Evolutionary conservation across 2,888 invertebrate genomes (phyloP).

Genomic region (Micoletzkya japonica): DNA sequence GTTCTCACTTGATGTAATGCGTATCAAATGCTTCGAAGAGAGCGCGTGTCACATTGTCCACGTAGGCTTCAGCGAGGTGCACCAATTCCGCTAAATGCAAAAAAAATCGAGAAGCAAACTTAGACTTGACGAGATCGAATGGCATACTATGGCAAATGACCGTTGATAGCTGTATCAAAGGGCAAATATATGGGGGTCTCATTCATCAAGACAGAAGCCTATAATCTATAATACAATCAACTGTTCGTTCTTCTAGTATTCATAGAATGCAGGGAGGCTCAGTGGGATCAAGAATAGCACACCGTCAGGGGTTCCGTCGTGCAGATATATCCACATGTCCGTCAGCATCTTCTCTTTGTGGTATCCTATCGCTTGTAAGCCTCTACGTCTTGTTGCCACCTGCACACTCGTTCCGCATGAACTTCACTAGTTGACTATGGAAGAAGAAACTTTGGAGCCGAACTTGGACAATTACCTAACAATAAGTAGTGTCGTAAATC

Average conservation of each 20-base stretch:
- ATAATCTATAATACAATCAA: too few species aligned
- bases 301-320: conserved; percentile 14
- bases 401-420: not conserved
- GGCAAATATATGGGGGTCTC: not conserved
- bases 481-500: too few species aligned
- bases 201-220: not conserved
- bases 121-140: too few species aligned
- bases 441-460: not conserved
- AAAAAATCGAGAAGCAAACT: not conserved
- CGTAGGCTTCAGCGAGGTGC: conserved; percentile 49
- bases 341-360: conserved; percentile 52
- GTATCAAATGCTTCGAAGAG: conserved; percentile 64
- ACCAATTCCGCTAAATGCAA: conserved; percentile 38
- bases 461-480: not conserved
- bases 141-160: not conserved
- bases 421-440: not conserved
- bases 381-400: conserved; percentile 38
- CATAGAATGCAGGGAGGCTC: not conserved
- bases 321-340: conserved; percentile 45
- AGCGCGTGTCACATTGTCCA: conserved; percentile 59
- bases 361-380: conserved; percentile 45
- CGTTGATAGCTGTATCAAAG: not conserved
- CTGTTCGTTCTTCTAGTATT: not conserved
- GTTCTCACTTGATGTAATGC: conserved; percentile 54
- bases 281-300: not conserved